Evolutionary conservation across 2,888 invertebrate genomes (phyloP), one percentile per base, ranked within the genome.

Genomic region (Idaea aversata): DNA sequence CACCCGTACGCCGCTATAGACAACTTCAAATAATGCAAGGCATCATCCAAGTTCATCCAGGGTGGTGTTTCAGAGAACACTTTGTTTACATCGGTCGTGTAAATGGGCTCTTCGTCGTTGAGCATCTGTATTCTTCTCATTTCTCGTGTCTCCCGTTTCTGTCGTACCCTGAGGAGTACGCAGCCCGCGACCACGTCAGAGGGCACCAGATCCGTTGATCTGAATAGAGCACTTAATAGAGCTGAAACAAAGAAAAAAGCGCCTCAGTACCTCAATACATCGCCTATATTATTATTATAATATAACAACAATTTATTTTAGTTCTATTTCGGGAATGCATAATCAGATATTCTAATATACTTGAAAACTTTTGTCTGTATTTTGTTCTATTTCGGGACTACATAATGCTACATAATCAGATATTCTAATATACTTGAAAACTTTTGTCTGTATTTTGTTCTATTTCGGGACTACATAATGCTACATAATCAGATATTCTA

Each of bases 111-210:
- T 74, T 95, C 95, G 73, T 95, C 95, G 58, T 94, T 94, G n/a
- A 93, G 77, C 93, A 93, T 93, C 70, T 93, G 95, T 69, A 96
- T 94, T 72, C 96, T 91, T 57, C 95, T 87, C 90, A 95, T 94
- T 83, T 96, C 96, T 71, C 96, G 90, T 0, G 95, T 95, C 79
- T 96, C 96, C 15, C 95, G 90, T 81, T 96, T 96, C 81, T 96
- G 96, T 65, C 96, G 94, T 4, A 97, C 95, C 74, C 96, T 93
- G 5, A 98, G 93, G n/a, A 98, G 94, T 34, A 98, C 95, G 77
- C 97, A 95, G 13, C 98, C 98, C 13, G 98, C 98, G 65, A 97
- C 95, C 15, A 98, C 95, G 85, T 98, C 98, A 0, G 97, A 97
- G 0, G 97, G 96, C 0, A 98, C 98, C 59, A 98, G 90, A 87